phyloP scores from a whole-genome alignment of 2,113 vertebrate species.

The Hylia prasina region DNA sequence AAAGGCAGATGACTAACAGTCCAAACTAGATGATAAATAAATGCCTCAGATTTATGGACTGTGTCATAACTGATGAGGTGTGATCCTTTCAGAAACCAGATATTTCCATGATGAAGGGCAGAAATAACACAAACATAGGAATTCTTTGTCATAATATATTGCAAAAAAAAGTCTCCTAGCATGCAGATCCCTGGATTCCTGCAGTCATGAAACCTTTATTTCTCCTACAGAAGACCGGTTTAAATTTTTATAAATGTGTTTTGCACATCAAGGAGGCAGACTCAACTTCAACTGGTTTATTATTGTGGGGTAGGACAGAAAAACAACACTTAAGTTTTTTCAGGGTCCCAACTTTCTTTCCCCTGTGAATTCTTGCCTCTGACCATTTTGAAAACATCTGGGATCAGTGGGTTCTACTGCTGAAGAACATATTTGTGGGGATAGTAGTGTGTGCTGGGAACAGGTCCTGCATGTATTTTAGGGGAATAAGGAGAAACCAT shows the following conservation, averaged over 20 bases:
- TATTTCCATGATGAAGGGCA: not conserved
- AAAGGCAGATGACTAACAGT: not conserved
- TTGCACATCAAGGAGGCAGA: not conserved
- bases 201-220: not conserved
- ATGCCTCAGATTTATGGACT: not conserved
- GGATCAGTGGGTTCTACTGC: not conserved
- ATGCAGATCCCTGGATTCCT: not conserved
- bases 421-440: not conserved
- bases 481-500: not conserved
- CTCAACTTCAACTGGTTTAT: not conserved
- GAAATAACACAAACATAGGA: not conserved
- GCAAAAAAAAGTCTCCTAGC: not conserved
- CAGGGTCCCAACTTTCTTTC: not conserved
- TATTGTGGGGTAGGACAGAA: not conserved
- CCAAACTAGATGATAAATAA: not conserved
- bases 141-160: not conserved
- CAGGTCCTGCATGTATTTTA: not conserved
- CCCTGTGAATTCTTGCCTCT: not conserved
- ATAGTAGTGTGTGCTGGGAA: not conserved
- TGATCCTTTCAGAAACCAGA: not conserved
- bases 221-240: not conserved
- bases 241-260: not conserved
- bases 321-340: not conserved
- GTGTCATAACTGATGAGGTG: not conserved
- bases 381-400: not conserved